Evolutionary conservation across 2,888 invertebrate species (phyloP).

Genomic region (Nebria salina): DNA sequence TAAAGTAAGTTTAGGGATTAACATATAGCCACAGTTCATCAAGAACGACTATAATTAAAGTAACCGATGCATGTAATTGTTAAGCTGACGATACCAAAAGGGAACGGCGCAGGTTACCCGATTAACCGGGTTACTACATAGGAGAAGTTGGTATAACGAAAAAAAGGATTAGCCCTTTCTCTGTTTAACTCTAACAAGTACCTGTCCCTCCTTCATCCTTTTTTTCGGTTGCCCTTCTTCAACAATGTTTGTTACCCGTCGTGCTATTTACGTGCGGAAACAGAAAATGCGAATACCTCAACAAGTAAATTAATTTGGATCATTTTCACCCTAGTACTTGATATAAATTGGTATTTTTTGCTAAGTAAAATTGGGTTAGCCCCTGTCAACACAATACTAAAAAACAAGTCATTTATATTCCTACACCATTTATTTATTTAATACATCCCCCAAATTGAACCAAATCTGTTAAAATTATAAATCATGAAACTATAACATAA

Average conservation of each 20-base stretch:
- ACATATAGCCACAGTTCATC: not conserved
- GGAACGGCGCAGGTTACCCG: not conserved
- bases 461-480: too few relatives aligned
- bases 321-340: slow-evolving; percentile 4
- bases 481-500: too few relatives aligned
- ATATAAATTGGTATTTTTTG: slow-evolving; percentile 9
- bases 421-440: not conserved
- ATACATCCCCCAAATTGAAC: too few relatives aligned
- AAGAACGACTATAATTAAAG: slow-evolving; percentile 31
- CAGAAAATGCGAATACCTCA: slow-evolving; percentile 17
- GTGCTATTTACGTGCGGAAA: not conserved
- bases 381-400: not conserved
- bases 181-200: not conserved
- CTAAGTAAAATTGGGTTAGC: not conserved
- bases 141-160: not conserved
- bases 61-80: slow-evolving; percentile 47
- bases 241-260: not conserved
- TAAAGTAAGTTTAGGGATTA: too few relatives aligned
- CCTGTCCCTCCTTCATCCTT: not conserved
- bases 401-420: not conserved
- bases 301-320: slow-evolving; percentile 20
- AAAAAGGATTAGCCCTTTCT: not conserved
- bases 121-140: not conserved
- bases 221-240: not conserved
- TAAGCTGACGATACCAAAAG: slow-evolving; percentile 36